Evolutionary conservation across 2,113 vertebrate genomes (phyloP), one percentile per base, ranked within the genome.

Genomic region (Corythornis vintsioides): DNA sequence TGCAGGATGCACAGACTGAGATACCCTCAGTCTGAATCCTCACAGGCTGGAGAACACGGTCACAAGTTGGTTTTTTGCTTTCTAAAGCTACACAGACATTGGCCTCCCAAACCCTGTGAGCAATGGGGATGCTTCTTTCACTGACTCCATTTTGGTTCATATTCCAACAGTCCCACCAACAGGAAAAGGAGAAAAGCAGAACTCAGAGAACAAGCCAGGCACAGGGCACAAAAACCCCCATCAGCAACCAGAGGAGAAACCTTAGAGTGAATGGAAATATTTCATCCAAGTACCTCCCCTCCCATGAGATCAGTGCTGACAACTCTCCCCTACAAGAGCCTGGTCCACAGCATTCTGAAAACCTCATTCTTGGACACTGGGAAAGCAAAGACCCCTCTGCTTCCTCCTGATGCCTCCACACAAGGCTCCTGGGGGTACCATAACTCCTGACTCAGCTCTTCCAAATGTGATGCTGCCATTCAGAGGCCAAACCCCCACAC

Each of bases 371-470:
- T 93, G 70, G 53, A 64, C 67, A 25, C 29, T 13, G 56, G 70
- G 81, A 86, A 79, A 81, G 76, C 33, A 90, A 60, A 74, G 53
- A 31, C 29, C 63, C 77, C 7, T 3, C 40, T 55, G 81, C 42
- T 81, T n/a, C 69, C 65, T 85, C 59, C 86, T 61, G 29, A 43
- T 35, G 45, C 66, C 59, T 82, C 25, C 78, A n/a, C 61, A 72
- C 43, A 25, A 48, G 66, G 5, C 42, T 67, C 61, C 83, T 71
- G 69, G 31, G 67, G 77, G 28, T 13, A 11, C 13, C 86, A 19
- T 5, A 60, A 80, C 88, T 75, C 91, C 87, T 86, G 88, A 86
- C 74, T 90, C 92, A 87, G 95, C 83, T 88, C 76, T 81, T 40
- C 90, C 77, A 71, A 64, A 81, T 0, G 0, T 3, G 43, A n/a